phyloP scores from a whole-genome alignment of 2,113 vertebrate genomes.

The Entomyzon cyanotis region DNA sequence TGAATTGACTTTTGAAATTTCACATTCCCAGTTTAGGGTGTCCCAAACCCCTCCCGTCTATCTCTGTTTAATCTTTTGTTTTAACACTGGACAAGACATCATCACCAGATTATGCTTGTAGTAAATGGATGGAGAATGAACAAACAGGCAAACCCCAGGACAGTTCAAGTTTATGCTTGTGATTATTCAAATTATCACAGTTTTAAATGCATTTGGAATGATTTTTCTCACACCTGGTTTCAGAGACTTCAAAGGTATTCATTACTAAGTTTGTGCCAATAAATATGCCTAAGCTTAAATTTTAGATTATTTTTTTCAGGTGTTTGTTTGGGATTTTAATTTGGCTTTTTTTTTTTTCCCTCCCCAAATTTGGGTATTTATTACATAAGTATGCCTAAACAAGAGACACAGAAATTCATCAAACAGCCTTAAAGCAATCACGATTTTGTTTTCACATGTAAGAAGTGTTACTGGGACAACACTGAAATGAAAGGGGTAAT shows the following conservation, averaged over 20 bases:
- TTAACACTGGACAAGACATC: neutral
- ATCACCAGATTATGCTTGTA: neutral
- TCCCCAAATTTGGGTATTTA: neutral
- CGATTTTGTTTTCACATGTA: neutral
- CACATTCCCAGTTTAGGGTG: neutral
- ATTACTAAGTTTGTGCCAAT: neutral
- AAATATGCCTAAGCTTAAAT: neutral
- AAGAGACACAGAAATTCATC: neutral
- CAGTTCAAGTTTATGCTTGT: neutral
- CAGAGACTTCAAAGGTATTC: neutral
- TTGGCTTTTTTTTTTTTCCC: neutral
- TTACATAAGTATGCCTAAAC: neutral
- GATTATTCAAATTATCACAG: neutral
- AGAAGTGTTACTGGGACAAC: neutral
- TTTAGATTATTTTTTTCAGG: neutral
- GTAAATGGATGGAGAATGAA: neutral
- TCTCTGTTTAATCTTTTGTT: neutral
- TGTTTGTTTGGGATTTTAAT: neutral
- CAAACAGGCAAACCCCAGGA: neutral
- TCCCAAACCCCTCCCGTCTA: neutral
- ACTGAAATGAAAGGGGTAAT: neutral
- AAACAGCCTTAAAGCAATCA: neutral
- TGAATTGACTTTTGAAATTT: neutral
- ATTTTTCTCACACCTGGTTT: neutral
- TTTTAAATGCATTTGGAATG: neutral